Evolutionary conservation across 2,113 vertebrate genomes (phyloP).

Genomic region (Actenoides lindsayi): DNA sequence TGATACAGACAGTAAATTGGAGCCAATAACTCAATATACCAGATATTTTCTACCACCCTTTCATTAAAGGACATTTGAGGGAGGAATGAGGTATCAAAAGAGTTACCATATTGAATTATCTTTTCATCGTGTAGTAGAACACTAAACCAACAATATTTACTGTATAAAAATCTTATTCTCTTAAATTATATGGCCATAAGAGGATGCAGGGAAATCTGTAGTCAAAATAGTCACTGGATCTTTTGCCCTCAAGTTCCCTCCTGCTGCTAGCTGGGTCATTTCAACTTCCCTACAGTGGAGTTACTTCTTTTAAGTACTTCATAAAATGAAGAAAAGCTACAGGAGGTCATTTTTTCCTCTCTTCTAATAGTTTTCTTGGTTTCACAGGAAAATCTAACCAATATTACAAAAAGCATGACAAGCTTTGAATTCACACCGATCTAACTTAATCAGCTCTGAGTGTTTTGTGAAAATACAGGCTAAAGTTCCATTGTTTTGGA

Average conservation of each 20-base stretch:
- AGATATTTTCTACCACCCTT: neutral
- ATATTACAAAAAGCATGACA: neutral
- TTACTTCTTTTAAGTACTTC: slow-evolving; percentile 40
- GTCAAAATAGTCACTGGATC: slow-evolving; percentile 49
- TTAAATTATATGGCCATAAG: neutral
- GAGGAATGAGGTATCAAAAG: neutral
- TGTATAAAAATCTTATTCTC: neutral
- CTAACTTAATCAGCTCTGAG: neutral
- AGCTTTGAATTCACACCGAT: slow-evolving; percentile 5
- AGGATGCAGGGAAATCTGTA: neutral
- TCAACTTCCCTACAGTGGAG: neutral
- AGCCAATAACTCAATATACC: neutral
- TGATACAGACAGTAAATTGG: neutral
- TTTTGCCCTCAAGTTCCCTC: slow-evolving; percentile 35
- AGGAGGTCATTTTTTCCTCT: slow-evolving; percentile 20
- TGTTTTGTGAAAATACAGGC: neutral
- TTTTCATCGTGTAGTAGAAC: neutral
- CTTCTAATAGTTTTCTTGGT: neutral
- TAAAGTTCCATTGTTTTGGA: neutral
- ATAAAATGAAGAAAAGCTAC: slow-evolving; percentile 21
- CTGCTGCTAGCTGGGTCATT: slow-evolving; percentile 16
- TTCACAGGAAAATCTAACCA: slow-evolving; percentile 13
- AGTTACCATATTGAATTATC: neutral
- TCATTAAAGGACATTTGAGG: neutral
- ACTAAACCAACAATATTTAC: neutral